A percentile compares a stretch with the other conserved stretches of the same genome.
Conservation (phyloP, 2,113 vertebrate genomes). For the Fulica atra region DNA sequence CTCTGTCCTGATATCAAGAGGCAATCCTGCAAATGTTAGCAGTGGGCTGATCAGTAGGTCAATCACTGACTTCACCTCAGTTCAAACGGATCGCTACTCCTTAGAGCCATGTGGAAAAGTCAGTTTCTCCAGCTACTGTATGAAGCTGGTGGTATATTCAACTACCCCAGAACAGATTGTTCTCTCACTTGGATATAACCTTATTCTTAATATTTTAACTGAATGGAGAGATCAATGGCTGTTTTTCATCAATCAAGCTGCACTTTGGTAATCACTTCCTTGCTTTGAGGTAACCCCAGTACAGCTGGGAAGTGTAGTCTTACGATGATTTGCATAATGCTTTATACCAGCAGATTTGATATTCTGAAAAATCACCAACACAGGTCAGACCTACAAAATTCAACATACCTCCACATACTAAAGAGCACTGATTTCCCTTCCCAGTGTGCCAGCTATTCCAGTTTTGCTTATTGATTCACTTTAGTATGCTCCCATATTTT, state of each 20-base stretch:
- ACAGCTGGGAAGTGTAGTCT: background rate
- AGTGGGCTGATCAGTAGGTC: constrained; percentile 74
- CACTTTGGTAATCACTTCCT: background rate
- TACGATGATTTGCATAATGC: background rate
- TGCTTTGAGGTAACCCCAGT: background rate
- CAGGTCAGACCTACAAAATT: background rate
- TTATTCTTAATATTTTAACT: constrained; percentile 72
- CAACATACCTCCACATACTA: background rate
- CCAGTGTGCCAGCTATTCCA: background rate
- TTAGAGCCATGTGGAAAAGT: constrained; percentile 72
- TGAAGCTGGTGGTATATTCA: constrained; percentile 71
- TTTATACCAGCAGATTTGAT: background rate
- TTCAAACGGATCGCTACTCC: constrained; percentile 70
- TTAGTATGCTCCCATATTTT: background rate
- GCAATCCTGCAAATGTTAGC: constrained; percentile 68
- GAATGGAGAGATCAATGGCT: constrained; percentile 69
- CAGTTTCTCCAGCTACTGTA: constrained; percentile 72
- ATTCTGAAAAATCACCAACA: background rate
- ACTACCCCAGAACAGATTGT: constrained; percentile 70
- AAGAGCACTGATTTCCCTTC: background rate
- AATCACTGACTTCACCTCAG: constrained; percentile 70
- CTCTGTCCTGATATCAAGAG: constrained; percentile 65
- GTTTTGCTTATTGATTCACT: background rate
- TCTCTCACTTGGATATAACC: constrained; percentile 76
- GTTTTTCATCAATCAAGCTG: background rate